A percentile compares a stretch with the other conserved stretches of the same genome.
phyloP scores from a whole-genome alignment of 2,797 vertebrate genomes.

The Hybognathus amarus region DNA sequence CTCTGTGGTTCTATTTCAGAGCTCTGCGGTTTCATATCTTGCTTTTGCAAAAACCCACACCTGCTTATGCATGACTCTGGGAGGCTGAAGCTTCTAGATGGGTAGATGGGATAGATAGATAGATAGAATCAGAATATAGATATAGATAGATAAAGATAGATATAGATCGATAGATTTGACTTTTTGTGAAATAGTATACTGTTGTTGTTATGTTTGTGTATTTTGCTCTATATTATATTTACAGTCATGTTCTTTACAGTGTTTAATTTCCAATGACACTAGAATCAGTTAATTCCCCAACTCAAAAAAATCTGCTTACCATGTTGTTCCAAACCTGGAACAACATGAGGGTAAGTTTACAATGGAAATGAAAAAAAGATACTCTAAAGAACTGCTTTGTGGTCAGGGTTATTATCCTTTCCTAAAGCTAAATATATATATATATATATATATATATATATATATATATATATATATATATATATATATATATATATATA shows the following conservation, averaged over 20 bases:
- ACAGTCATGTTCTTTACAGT: neutral
- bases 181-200: neutral
- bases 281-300: neutral
- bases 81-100: no score
- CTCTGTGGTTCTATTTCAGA: slow-evolving; percentile 29
- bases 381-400: neutral
- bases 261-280: neutral
- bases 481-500: no score
- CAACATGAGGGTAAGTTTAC: neutral
- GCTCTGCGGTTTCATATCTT: slow-evolving; percentile 32
- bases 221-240: neutral
- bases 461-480: no score
- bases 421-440: no score
- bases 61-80: neutral
- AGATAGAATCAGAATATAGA: no score
- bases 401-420: neutral
- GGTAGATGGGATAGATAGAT: no score
- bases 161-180: no score
- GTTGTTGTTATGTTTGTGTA: neutral
- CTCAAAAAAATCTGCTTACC: neutral
- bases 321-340: neutral
- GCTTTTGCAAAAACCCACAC: slow-evolving; percentile 43
- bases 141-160: no score
- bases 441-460: no score
- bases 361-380: neutral